These are phyloP conservation scores for Tiliqua scincoides DNA, from an alignment of 2,113 vertebrate species.

Conservation along the genomic window DNA sequence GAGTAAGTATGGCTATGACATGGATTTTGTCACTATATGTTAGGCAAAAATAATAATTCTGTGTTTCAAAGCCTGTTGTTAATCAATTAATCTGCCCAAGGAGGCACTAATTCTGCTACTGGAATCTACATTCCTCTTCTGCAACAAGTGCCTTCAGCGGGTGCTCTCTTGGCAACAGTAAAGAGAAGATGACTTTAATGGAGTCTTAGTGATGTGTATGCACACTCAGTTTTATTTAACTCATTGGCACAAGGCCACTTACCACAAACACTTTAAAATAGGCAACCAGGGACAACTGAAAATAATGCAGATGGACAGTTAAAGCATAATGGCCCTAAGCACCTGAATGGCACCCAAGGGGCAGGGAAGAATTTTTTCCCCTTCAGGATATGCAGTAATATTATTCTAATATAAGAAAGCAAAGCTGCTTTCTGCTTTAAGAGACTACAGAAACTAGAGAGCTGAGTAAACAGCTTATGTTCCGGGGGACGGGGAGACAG, in stretches of 20 bases:
- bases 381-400: background rate
- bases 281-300: conserved; percentile 17
- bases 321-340: background rate
- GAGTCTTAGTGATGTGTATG: background rate
- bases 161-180: background rate
- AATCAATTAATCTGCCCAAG: conserved; percentile 16
- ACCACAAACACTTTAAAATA: background rate
- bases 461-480: too few species aligned
- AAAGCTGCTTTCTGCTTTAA: background rate
- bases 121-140: conserved; percentile 11
- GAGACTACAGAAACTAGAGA: background rate
- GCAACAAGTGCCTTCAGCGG: conserved; percentile 11
- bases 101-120: conserved; percentile 9
- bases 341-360: background rate
- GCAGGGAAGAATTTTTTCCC: background rate
- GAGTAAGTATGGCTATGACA: background rate
- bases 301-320: background rate
- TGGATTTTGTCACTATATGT: background rate
- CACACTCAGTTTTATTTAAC: background rate
- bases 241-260: conserved; percentile 19
- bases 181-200: conserved; percentile 1
- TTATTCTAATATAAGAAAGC: background rate
- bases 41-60: background rate
- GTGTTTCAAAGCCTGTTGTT: background rate
- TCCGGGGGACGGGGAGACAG: background rate